phyloP scores from a whole-genome alignment of 2,113 vertebrate genomes.

The Phyllopteryx taeniolatus region DNA sequence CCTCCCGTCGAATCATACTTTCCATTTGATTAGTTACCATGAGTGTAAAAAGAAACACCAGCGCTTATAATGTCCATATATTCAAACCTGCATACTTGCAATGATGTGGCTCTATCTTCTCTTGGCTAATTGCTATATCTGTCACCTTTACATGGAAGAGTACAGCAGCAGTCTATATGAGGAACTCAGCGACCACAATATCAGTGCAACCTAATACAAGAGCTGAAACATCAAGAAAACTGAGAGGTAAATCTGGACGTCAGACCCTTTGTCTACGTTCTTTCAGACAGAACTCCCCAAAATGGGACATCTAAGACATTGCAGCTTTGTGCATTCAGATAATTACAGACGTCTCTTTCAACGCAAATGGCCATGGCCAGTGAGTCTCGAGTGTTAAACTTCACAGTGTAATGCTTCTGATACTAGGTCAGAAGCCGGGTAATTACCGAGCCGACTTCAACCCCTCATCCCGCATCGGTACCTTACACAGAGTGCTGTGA shows the following conservation, averaged over 20 bases:
- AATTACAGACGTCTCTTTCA: not conserved
- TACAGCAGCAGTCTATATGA: not conserved
- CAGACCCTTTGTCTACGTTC: not conserved
- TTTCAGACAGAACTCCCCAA: not conserved
- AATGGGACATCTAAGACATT: not conserved
- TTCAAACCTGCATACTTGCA: conserved; percentile 20
- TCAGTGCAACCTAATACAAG: not conserved
- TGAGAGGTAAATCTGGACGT: not conserved
- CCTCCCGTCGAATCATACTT: not conserved
- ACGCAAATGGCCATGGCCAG: not conserved
- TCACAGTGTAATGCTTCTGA: too few species aligned
- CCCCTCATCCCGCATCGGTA: not conserved
- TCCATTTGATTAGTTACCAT: not conserved
- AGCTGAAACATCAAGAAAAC: not conserved
- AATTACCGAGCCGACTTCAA: not conserved
- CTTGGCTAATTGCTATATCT: conserved; percentile 60
- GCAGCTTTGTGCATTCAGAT: not conserved
- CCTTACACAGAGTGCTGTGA: not conserved
- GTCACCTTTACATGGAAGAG: conserved; percentile 13
- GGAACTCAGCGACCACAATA: not conserved
- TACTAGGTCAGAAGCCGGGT: not conserved
- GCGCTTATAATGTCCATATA: conserved; percentile 34
- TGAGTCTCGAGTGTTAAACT: not conserved
- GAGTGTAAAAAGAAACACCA: conserved; percentile 9
- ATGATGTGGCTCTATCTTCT: conserved; percentile 37